Conservation (phyloP, 2,797 vertebrate species). For the Epinephelus malabaricus region DNA sequence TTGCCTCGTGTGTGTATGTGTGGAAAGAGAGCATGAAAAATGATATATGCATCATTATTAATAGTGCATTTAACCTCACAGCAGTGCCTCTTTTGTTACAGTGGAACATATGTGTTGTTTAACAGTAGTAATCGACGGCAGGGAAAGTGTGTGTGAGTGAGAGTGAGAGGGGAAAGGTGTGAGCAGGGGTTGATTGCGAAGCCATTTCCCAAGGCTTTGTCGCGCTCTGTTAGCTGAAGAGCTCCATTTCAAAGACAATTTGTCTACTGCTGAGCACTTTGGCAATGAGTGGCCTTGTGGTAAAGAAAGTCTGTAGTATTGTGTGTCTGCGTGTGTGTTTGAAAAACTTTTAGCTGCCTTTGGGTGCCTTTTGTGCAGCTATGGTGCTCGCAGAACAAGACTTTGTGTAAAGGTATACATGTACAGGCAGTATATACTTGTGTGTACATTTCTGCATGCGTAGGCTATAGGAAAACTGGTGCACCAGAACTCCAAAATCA, state of each 20-base stretch:
- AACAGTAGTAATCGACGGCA: slow-evolving; percentile 41
- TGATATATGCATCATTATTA: slow-evolving; percentile 30
- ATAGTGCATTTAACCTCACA: slow-evolving; percentile 30
- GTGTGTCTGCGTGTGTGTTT: not conserved
- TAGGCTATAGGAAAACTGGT: not conserved
- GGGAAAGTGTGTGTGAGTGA: slow-evolving; percentile 27
- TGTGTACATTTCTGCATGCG: not conserved
- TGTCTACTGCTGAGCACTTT: slow-evolving; percentile 70
- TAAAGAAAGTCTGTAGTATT: slow-evolving; percentile 31
- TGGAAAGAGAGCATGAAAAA: not conserved
- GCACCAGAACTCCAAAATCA: slow-evolving; percentile 26
- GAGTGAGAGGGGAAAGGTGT: slow-evolving; percentile 54
- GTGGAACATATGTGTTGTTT: slow-evolving; percentile 52
- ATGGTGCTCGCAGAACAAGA: not conserved
- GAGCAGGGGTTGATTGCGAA: slow-evolving; percentile 77
- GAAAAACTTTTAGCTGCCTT: slow-evolving; percentile 4
- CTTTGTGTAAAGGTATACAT: not conserved
- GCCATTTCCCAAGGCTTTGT: slow-evolving; percentile 80
- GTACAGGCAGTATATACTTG: no score
- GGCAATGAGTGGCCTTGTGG: slow-evolving; percentile 51
- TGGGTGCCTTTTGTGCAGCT: not conserved
- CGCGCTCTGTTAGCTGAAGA: slow-evolving; percentile 74
- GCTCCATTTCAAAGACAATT: slow-evolving; percentile 77
- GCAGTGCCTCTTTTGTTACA: slow-evolving; percentile 31
- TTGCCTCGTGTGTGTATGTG: slow-evolving; percentile 15